Base-by-base conservation (phyloP, 2,888 invertebrate genomes). In the Bugulina stolonifera region DNA sequence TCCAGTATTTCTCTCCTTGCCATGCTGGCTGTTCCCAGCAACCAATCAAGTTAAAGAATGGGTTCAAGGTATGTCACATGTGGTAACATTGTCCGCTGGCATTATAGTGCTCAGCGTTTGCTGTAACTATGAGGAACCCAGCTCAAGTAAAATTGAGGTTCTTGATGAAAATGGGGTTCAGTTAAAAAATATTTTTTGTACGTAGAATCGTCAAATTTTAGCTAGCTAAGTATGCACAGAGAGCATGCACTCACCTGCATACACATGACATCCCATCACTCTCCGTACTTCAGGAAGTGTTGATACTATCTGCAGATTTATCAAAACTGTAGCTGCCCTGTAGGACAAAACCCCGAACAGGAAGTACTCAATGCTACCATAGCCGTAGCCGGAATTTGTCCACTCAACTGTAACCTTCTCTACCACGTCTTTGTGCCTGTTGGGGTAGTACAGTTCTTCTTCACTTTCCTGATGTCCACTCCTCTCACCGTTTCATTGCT, bases 1-100 rank as follows among this genome's bases (percentile, higher is more conserved):
- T 86, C 3, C 89, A 89, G 0, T 91, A 88, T 80, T 91, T 89
- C 79, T 90, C 89, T 0, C 90, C 91, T 0, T 91, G 91, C 81
- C 88, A 89, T 77, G 91, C 91, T 1, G 91, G 91, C 0, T 91
- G 91, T 64, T 25, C 32, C n/a, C 23, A 18, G 3, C 55, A 55
- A 55, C 55, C 55, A 18, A 23, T 55, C 5, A 5, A 18, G n/a
- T 18, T 23, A 18, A 25, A 5, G 5, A 23, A 55, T 55, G 25
- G 25, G 5, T 5, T 55, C 23, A 55, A 25, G 23, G 55, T 55
- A 55, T 18, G 55, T 55, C 2, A 10, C 69, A 43, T 43, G 5
- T 43, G 18, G 5, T 43, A 5, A 43, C n/a, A n/a, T n/a, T n/a
- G n/a, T n/a, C n/a, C n/a, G n/a, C n/a, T n/a, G n/a, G n/a, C n/a